phyloP scores from a whole-genome alignment of 2,888 invertebrate genomes.

The Achlya flavicornis region DNA sequence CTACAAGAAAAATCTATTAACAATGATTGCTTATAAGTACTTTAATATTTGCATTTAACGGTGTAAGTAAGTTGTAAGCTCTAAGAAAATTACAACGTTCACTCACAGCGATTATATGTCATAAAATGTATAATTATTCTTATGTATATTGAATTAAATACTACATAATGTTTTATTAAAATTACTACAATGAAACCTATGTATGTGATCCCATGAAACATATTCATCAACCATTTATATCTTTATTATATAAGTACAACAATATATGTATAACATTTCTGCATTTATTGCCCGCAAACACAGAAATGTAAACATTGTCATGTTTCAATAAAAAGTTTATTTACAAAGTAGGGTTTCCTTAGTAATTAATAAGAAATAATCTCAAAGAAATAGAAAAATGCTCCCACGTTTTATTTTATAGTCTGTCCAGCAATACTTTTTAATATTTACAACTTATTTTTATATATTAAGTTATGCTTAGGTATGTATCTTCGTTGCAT shows the following conservation, averaged over 20 bases:
- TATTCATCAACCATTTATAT: conserved; percentile 22
- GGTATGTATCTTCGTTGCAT: conserved; percentile 36
- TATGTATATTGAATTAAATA: no score
- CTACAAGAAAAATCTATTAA: conserved; percentile 5
- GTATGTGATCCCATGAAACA: conserved; percentile 45
- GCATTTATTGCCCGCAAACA: conserved; percentile 78
- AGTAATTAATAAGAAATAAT: conserved; percentile 25
- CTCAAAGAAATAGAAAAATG: conserved; percentile 11
- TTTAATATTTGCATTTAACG: conserved; percentile 12
- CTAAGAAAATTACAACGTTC: no score
- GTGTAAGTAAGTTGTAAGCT: conserved; percentile 24
- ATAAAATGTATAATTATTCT: conserved; percentile 5
- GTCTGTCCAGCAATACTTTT: conserved; percentile 41
- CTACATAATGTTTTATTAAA: conserved; percentile 16
- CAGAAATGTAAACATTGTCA: conserved; percentile 54
- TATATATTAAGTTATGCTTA: conserved; percentile 13
- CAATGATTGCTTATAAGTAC: conserved; percentile 11
- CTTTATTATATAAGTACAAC: conserved; percentile 29
- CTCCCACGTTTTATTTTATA: conserved; percentile 37
- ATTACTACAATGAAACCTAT: conserved; percentile 27
- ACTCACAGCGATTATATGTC: conserved; percentile 14
- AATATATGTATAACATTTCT: conserved; percentile 56
- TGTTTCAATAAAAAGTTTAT: conserved; percentile 22
- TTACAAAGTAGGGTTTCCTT: conserved; percentile 50
- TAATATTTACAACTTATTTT: conserved; percentile 46